Evolutionary conservation across 1,140 invertebrate species (phyloP), one percentile per base, ranked within the genome.

Genomic region (Drosophila ironensis): DNA sequence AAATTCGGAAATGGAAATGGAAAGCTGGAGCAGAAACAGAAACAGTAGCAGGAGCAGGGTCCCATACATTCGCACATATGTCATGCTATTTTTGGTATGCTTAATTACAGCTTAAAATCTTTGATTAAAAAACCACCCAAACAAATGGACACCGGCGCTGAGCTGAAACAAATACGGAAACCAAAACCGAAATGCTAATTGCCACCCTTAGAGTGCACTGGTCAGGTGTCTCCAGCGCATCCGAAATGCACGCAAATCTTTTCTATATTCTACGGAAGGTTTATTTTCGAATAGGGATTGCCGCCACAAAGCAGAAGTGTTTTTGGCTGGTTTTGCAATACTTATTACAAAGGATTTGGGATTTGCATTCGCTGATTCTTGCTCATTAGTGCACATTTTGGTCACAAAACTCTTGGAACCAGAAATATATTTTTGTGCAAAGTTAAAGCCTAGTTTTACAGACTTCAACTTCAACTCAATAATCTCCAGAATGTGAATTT

Each of bases 41-140:
- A 37, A 4, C 7, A 27, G 16, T 27, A 24, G 38, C 37, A 61
- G 19, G 14, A 24, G 7, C 19, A 19, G 5, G 8, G 37, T 3
- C 20, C 20, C 2, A 22, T 30, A 2, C 28, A 41, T 22, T 11
- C 27, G 22, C 37, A 45, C 71, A 75, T 68, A 54, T 81, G 67
- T 57, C 72, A 72, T 61, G 52, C 38, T 59, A 76, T 81, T 76
- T 82, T 82, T 72, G 77, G 67, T 76, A 52, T 82, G 77, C 75
- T 84, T 82, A 84, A 82, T 82, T 82, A 82, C 78, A 82, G 77
- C 77, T 82, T 82, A 82, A 82, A 82, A 82, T 72, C 68, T 59
- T 82, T 82, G 72, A 82, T 82, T 72, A 76, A 72, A 81, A 78
- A 72, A 72, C 52, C 56, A 60, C 3, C 51, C 51, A 2, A 57